phyloP scores from a whole-genome alignment of 2,113 vertebrate genomes.

The Alouatta palliata region DNA sequence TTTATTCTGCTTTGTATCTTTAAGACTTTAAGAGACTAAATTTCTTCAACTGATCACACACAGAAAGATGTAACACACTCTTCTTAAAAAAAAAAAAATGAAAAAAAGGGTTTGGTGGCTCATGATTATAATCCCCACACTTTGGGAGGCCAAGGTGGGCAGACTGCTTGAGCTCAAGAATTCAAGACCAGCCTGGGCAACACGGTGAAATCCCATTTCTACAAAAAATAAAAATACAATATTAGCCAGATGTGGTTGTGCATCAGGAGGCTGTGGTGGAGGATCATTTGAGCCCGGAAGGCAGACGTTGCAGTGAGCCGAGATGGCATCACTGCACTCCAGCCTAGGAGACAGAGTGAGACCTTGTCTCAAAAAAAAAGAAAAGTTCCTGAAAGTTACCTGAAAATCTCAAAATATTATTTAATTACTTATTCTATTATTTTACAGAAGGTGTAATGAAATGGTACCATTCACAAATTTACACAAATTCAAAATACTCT shows the following conservation, averaged over 20 bases:
- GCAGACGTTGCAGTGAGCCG: no score
- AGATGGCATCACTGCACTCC: no score
- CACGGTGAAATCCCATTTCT: not conserved
- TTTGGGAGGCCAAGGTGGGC: not conserved
- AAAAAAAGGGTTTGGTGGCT: not conserved
- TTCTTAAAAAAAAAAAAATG: not conserved
- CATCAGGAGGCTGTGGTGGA: not conserved
- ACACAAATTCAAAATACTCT: not conserved
- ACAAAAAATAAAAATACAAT: not conserved
- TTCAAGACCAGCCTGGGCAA: not conserved
- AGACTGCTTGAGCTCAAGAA: not conserved
- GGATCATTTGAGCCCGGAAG: not conserved
- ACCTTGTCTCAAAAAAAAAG: no score
- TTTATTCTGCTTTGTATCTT: constrained; percentile 36
- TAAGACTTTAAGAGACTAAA: constrained; percentile 44
- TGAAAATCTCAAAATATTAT: constrained; percentile 34
- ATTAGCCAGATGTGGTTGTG: not conserved
- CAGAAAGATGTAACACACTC: not conserved
- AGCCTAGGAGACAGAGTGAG: no score
- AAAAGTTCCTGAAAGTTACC: not conserved
- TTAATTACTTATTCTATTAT: constrained; percentile 35
- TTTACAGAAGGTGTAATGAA: not conserved
- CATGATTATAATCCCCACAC: not conserved
- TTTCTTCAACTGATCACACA: not conserved
- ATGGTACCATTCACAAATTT: not conserved